A percentile compares a stretch with the other conserved stretches of the same genome.
Evolutionary conservation across 2,113 vertebrate species (phyloP).

Genomic region (Brachyistius frenatus): DNA sequence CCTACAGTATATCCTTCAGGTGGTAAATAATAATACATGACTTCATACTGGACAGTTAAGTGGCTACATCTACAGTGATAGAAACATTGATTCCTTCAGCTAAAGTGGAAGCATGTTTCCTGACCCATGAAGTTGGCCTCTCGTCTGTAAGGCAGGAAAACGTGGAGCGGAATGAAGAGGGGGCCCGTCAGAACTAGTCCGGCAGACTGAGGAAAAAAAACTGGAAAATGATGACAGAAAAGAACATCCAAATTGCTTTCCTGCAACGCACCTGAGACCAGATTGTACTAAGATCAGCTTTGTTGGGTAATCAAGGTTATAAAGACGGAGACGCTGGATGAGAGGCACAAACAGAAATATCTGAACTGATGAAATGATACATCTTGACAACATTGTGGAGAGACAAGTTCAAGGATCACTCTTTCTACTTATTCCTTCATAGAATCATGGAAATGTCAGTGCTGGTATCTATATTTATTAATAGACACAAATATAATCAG

Average conservation of each 20-base stretch:
- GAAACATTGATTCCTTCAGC: constrained; percentile 25
- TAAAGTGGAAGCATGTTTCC: constrained; percentile 16
- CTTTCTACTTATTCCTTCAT: too few relatives aligned
- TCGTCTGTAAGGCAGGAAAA: constrained; percentile 3
- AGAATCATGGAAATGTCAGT: too few relatives aligned
- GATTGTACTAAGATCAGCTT: background rate
- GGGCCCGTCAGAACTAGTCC: background rate
- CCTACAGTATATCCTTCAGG: background rate
- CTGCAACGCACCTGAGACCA: constrained; percentile 3
- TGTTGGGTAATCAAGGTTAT: constrained; percentile 8
- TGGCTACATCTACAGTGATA: background rate
- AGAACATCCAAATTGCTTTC: background rate
- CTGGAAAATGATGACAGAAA: background rate
- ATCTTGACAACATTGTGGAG: too few relatives aligned
- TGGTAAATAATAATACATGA: background rate
- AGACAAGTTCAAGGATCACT: too few relatives aligned
- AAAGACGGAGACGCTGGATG: background rate
- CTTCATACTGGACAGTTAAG: background rate
- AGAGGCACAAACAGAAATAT: background rate
- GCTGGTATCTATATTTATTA: too few relatives aligned
- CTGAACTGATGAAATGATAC: background rate
- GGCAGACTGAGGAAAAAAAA: background rate
- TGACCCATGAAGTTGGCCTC: constrained; percentile 4
- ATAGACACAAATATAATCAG: too few relatives aligned
- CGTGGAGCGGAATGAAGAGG: constrained; percentile 6